Base-by-base conservation (phyloP, 92 coral and sea anemone genomes). In the Paragorgia papillata region DNA sequence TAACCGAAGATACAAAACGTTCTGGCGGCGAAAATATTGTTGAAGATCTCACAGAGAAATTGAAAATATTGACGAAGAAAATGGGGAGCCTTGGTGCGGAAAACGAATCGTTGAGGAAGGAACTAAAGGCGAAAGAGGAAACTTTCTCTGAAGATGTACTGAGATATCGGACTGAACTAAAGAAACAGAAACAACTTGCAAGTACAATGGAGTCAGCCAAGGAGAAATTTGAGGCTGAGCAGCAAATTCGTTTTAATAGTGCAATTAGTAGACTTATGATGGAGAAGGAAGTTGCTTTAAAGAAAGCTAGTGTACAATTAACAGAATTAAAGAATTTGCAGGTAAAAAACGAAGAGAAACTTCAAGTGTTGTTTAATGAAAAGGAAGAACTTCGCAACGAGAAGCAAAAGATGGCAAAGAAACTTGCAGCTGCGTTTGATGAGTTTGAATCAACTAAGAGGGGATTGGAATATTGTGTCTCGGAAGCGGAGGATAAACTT, bases 241-340 rank as follows among this genome's bases (percentile, higher is more conserved):
- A 95, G 57, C 99, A 95, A 71, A 95, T 83, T 50, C 87, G 99
- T 24, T 91, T 95, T 63, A 95, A 95, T 74, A 85, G 90, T 25
- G 86, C 92, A 4, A 91, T 95, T 34, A 83, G 81, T 85, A 86
- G 88, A 63, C 39, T 95, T 35, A 91, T 89, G 69, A 87, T 82
- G 24, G 99, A 95, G 75, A 90, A 90, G 61, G 97, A 95, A 34
- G 85, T 75, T 40, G 89, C 90, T 54, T 79, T 95, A 14, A 69
- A 75, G 34, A 86, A 84, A 54, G 86, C 96, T 2, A 81, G 75
- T 48, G 95, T 84, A 62, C 88, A 91, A 71, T 46, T 91, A 35
- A 89, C 56, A 40, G 78, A 39, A 48, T 60, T 86, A 29, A 80
- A 79, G 41, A 62, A 53, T 39, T 74, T 75, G 54, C 68, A 59